Base-by-base conservation (phyloP, 2,797 vertebrate genomes). In the Cryptoprocta ferox region DNA sequence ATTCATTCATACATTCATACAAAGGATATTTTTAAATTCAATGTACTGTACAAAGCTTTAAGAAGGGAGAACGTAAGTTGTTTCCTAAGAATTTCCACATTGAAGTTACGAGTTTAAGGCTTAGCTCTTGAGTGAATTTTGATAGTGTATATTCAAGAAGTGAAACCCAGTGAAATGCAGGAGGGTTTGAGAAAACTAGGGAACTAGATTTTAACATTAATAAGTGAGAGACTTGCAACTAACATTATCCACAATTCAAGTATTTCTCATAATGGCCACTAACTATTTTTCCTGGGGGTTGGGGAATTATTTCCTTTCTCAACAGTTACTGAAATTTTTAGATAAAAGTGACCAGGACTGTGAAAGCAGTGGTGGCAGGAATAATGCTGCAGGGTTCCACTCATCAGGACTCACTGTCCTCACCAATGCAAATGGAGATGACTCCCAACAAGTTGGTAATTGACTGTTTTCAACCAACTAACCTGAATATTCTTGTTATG, bases 391-490 rank as follows among this genome's bases (percentile, higher is more conserved):
- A 0, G 99, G 99, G 4, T 99, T 99, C 91, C 97, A 95, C 16
- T 98, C 98, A 73, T 99, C 99, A 0, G 99, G 99, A 8, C 99
- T 99, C 82, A 99, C 98, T 0, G 99, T 99, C 96, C 93, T 99
- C 28, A 99, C 99, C 37, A 99, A 99, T 2, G 98, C 99, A 28
- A 99, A 99, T 0, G 98, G 98, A 24, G 97, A 98, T 0, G 98
- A 98, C 2, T 96, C 97, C 3, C 81, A 65, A 35, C 96, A 91
- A 91, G 53, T 81, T 97, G 99, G 99, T 99, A 97, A 48, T 2
- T 63, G 9, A 35, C 87, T 26, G 16, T 3, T 61, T 76, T 68
- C 61, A 75, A 6, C 24, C 24, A 68, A 42, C 30, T 48, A 45
- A 73, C 37, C 3, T 32, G 15, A 45, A 42, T 37, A 37, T 45